Base-by-base conservation (phyloP, 2,797 vertebrate genomes). In the Poecile montanus region DNA sequence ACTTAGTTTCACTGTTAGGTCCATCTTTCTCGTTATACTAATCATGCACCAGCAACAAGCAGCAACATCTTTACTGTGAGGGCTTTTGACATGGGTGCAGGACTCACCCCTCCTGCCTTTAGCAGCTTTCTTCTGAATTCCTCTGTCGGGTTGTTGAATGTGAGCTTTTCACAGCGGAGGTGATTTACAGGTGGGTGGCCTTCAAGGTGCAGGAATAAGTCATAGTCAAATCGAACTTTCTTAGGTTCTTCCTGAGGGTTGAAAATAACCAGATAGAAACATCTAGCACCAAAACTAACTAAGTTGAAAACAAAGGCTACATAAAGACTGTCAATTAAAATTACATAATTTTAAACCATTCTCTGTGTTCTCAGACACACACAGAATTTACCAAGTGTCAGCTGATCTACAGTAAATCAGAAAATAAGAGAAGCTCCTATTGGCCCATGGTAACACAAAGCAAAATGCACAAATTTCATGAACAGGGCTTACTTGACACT, bases 171-270 rank as follows among this genome's bases (percentile, higher is more conserved):
- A 91, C 99, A 99, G 97, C 99, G 99, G 84, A 99, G 99, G 94
- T 99, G 99, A 97, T 99, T 99, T 98, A 99, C 99, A 91, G 99
- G 99, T 56, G 99, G 99, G 96, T 99, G 99, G 95, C 99, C 99
- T 95, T 99, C 99, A 98, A 99, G 98, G 97, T 99, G 99, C 93
- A 99, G 98, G 97, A 99, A 99, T 93, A 99, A 98, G 98, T 99
- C 99, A 98, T 99, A 99, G 97, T 99, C 99, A 96, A 99, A 99
- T 80, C 99, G 99, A 94, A 99, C 99, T 98, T 99, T 99, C 98
- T 99, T 99, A 91, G 99, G 99, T 97, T 99, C 99, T 98, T 99
- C 99, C 99, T 99, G 96, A 62, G 89, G 71, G 91, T 97, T 95
- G 58, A 94, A 95, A 93, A 96, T 57, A 95, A 88, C 58, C 83